Percentiles rank a stretch among this genome's conserved stretches.
These are phyloP conservation scores for Araneus ventricosus DNA, from an alignment of 1,140 invertebrate species.

Conservation along the genomic window DNA sequence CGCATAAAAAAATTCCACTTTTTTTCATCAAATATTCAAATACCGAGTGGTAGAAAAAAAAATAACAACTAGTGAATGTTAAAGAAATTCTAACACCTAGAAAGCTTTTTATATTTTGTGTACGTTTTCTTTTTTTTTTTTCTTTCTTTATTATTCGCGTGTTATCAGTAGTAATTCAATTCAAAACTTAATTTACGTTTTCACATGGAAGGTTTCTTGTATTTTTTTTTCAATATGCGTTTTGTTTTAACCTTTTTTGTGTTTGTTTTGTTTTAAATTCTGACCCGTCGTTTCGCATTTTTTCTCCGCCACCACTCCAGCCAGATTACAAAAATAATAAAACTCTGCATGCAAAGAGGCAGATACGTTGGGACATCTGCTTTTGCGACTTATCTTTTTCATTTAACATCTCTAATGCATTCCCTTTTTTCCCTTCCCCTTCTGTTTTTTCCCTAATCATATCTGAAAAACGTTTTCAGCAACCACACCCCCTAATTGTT, in stretches of 20 bases:
- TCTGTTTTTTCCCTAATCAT: conserved; percentile 63
- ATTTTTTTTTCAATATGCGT: conserved; percentile 11
- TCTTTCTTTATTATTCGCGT: conserved; percentile 38
- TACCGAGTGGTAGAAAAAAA: conserved; percentile 18
- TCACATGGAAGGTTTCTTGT: conserved; percentile 18
- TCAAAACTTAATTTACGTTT: conserved; percentile 75
- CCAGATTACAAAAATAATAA: conserved; percentile 69
- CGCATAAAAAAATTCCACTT: neutral
- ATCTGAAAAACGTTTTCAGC: conserved; percentile 54
- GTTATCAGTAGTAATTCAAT: conserved; percentile 75
- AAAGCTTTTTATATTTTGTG: conserved; percentile 30
- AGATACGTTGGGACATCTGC: conserved; percentile 47
- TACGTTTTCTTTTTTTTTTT: conserved; percentile 22
- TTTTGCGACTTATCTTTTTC: conserved; percentile 64
- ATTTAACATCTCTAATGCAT: conserved; percentile 69
- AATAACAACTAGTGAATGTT: neutral
- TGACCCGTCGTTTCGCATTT: conserved; percentile 46
- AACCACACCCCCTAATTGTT: conserved; percentile 70
- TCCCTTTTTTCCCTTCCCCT: neutral
- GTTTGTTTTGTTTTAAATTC: conserved; percentile 47
- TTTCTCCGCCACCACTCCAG: conserved; percentile 5
- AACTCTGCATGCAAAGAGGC: neutral
- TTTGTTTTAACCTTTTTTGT: conserved; percentile 24
- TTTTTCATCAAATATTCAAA: conserved; percentile 74
- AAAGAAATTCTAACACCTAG: conserved; percentile 27